Percentiles rank a stretch among this genome's conserved stretches.
Conservation (phyloP, 2,113 vertebrate genomes). For the Porphyrio hochstetteri region DNA sequence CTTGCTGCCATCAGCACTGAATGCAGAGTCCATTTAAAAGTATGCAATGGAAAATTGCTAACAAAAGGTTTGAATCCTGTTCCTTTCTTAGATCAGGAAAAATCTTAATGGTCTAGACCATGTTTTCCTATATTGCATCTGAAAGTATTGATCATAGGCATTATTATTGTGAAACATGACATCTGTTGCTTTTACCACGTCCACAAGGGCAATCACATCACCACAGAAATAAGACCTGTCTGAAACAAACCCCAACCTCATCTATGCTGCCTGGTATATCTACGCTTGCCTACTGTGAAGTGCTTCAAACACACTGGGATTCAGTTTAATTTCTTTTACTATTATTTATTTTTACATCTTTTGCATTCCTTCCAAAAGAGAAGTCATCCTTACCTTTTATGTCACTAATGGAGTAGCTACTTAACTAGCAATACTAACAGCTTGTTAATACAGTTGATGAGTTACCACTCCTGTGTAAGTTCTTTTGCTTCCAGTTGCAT, state of each 20-base stretch:
- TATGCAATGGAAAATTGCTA: not conserved
- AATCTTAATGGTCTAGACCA: not conserved
- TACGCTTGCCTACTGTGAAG: not conserved
- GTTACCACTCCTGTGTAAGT: not conserved
- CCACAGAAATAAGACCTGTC: not conserved
- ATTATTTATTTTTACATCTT: not conserved
- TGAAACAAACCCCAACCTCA: not conserved
- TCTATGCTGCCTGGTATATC: not conserved
- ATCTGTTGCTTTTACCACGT: not conserved
- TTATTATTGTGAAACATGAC: not conserved
- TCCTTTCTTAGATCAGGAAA: not conserved
- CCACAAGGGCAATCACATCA: rapidly evolving
- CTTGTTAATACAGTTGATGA: not conserved
- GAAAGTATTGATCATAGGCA: not conserved
- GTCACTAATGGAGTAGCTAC: not conserved
- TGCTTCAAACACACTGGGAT: not conserved
- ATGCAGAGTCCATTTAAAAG: not conserved
- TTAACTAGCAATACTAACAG: not conserved
- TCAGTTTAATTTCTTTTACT: not conserved
- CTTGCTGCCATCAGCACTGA: not conserved
- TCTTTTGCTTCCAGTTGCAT: not conserved
- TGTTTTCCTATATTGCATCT: not conserved
- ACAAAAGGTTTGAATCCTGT: not conserved
- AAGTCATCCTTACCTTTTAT: not conserved
- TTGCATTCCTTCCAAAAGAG: not conserved